These are phyloP conservation scores for Pseudoips prasinana DNA, from an alignment of 2,888 invertebrate species.

Conservation along the genomic window DNA sequence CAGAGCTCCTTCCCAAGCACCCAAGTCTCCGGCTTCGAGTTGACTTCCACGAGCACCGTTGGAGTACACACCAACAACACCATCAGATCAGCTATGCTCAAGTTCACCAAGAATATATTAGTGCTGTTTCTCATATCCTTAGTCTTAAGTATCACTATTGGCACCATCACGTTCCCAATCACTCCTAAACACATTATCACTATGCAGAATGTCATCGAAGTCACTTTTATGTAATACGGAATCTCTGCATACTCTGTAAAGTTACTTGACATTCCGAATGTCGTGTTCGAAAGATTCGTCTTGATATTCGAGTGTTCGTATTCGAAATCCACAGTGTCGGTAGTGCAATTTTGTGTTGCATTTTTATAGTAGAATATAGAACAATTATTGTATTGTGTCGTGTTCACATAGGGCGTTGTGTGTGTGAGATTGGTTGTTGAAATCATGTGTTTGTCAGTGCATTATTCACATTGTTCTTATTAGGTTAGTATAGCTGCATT, in stretches of 20 bases:
- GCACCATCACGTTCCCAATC: slow-evolving; percentile 96
- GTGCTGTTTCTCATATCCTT: slow-evolving; percentile 97
- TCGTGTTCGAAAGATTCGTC: slow-evolving; percentile 40
- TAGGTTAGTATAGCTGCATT: slow-evolving; percentile 28
- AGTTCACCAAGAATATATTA: slow-evolving; percentile 96
- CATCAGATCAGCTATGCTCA: slow-evolving; percentile 95
- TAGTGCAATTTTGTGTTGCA: slow-evolving; percentile 41
- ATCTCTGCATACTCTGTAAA: slow-evolving; percentile 82
- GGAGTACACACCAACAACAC: slow-evolving; percentile 96
- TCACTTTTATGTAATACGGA: slow-evolving; percentile 92
- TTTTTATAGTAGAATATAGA: slow-evolving; percentile 34
- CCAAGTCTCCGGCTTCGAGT: slow-evolving; percentile 95
- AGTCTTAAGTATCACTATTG: slow-evolving; percentile 94
- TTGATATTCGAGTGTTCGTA: slow-evolving; percentile 43
- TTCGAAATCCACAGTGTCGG: slow-evolving; percentile 22
- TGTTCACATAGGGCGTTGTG: slow-evolving; percentile 47
- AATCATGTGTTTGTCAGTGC: slow-evolving; percentile 71
- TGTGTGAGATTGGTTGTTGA: slow-evolving; percentile 65
- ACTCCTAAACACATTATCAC: slow-evolving; percentile 94
- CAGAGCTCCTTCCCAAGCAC: slow-evolving; percentile 95
- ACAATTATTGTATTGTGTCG: slow-evolving; percentile 34
- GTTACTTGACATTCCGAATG: slow-evolving; percentile 52
- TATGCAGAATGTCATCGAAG: slow-evolving; percentile 94
- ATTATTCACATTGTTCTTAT: slow-evolving; percentile 59
- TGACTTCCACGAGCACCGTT: slow-evolving; percentile 96